Percentiles rank a stretch among this genome's conserved stretches.
Evolutionary conservation across 1,140 invertebrate species (phyloP).

Genomic region (Bombus superbus): DNA sequence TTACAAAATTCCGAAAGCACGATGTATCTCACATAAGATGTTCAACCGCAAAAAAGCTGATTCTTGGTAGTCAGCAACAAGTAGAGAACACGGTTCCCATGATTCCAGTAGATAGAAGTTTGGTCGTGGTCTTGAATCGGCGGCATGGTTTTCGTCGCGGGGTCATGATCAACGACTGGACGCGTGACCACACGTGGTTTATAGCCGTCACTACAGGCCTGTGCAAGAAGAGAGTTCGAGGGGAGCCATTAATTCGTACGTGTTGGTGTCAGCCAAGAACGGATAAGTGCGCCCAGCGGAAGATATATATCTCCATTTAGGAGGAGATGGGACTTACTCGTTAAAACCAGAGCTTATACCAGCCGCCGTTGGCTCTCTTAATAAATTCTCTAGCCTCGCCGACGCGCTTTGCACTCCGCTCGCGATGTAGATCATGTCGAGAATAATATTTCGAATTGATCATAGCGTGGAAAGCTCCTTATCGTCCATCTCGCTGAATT

Average conservation of each 20-base stretch:
- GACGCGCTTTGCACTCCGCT: conserved; percentile 6
- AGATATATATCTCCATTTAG: conserved; percentile 81
- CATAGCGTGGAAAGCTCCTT: not conserved
- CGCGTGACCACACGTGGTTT: conserved; percentile 72
- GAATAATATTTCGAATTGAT: conserved; percentile 57
- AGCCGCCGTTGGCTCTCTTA: conserved; percentile 57
- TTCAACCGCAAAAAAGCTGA: not conserved
- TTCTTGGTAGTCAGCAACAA: conserved; percentile 4
- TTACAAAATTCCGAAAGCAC: too few relatives aligned
- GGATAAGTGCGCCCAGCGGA: conserved; percentile 80
- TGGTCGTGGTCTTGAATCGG: not conserved
- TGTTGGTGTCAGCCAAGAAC: conserved; percentile 80
- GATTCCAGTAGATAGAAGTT: too few relatives aligned
- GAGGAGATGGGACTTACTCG: conserved; percentile 77
- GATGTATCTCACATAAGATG: too few relatives aligned
- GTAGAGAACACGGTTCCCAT: not conserved
- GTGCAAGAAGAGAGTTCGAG: conserved; percentile 62
- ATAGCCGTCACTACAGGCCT: conserved; percentile 66
- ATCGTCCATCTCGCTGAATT: not conserved
- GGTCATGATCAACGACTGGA: conserved; percentile 66
- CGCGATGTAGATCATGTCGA: conserved; percentile 36
- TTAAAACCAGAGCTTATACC: conserved; percentile 78
- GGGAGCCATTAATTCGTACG: conserved; percentile 80
- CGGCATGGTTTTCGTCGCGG: not conserved
- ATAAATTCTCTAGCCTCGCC: conserved; percentile 57